Conservation (phyloP, 2,888 invertebrate species). For the Lepidocyrtinus sp. region DNA sequence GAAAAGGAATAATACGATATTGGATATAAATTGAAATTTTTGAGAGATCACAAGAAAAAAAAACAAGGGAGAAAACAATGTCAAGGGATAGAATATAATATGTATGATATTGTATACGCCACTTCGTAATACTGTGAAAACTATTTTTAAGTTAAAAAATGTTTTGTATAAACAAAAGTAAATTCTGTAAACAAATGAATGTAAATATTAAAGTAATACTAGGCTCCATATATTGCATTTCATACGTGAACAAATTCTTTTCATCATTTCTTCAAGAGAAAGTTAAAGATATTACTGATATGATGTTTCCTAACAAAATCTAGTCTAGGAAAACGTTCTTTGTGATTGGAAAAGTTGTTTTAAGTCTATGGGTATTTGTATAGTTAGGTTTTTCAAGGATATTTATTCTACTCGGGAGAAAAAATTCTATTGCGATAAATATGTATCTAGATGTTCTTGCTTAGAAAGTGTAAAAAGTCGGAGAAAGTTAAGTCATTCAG, state of each 20-base stretch:
- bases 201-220: conserved; percentile 30
- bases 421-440: too few species aligned
- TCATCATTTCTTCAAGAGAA: not conserved
- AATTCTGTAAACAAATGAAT: conserved; percentile 25
- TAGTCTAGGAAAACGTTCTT: conserved; percentile 43
- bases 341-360: conserved; percentile 51
- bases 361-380: conserved; percentile 24
- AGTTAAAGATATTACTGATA: conserved; percentile 14
- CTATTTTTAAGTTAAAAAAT: not conserved
- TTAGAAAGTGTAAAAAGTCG: too few species aligned
- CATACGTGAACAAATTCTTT: not conserved
- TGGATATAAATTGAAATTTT: conserved; percentile 57
- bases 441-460: too few species aligned
- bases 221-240: not conserved
- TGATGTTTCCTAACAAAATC: conserved; percentile 27
- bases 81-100: not conserved
- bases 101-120: conserved; percentile 11
- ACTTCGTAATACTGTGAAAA: conserved; percentile 20
- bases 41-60: conserved; percentile 51
- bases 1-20: conserved; percentile 35
- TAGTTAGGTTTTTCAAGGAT: too few species aligned
- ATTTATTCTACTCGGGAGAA: too few species aligned
- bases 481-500: too few species aligned
- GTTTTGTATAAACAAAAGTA: not conserved
- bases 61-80: conserved; percentile 32